Evolutionary conservation across 2,113 vertebrate genomes (phyloP).

Genomic region (Carettochelys insculpta): DNA sequence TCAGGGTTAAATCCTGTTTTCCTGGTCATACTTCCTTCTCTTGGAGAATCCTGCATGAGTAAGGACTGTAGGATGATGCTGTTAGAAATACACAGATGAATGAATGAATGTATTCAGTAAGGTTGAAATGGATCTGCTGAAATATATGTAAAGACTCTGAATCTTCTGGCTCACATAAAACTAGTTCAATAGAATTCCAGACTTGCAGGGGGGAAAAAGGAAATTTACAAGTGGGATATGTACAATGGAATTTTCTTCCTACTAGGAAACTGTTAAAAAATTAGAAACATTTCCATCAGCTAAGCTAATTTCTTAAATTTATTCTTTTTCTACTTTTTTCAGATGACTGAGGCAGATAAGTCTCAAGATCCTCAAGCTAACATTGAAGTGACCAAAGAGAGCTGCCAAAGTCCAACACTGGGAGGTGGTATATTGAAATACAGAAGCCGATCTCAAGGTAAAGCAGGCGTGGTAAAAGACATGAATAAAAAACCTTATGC

Average conservation of each 20-base stretch:
- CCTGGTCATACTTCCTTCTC: background rate
- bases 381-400: slow-evolving; percentile 76
- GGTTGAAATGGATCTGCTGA: background rate
- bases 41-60: no score
- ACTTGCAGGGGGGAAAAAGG: background rate
- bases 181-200: background rate
- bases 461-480: background rate
- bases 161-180: background rate
- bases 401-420: slow-evolving; percentile 80
- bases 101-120: background rate
- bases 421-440: slow-evolving; percentile 82
- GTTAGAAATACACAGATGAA: background rate
- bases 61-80: background rate
- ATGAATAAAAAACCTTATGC: background rate
- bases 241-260: background rate
- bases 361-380: slow-evolving; percentile 75
- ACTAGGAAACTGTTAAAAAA: background rate
- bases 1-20: no score
- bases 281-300: background rate
- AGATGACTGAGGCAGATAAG: slow-evolving; percentile 82
- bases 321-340: background rate
- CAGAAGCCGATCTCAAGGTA: slow-evolving; percentile 88
- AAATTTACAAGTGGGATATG: background rate
- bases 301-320: background rate
- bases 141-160: background rate